Evolutionary conservation across 2,113 vertebrate genomes (phyloP), one percentile per base, ranked within the genome.

Genomic region (Nycticebus coucang): DNA sequence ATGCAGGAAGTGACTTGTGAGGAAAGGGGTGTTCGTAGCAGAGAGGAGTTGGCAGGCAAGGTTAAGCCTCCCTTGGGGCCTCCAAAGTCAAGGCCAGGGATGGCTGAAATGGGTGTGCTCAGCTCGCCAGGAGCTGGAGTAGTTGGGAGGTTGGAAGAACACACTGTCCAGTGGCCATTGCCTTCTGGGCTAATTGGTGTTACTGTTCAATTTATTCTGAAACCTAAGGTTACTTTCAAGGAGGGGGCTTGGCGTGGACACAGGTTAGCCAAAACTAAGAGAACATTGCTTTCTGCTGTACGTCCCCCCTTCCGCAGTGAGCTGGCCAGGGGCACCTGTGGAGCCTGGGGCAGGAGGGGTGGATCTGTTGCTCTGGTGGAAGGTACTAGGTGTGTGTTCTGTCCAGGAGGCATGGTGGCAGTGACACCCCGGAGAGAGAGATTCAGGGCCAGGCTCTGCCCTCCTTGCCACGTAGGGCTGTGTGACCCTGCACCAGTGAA

Each of bases 301-400:
- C 17, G 7, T 9, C 71, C 81, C 7, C 71, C 86, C 5, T 35
- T 53, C 6, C 18, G 28, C 15, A 17, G 10, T 4, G 33, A 0
- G 1, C 55, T 8, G 62, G 6, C 53, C 75, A 64, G 21, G 45
- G 33, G 19, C 2, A 0, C 71, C 71, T 24, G 2, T 1, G 7
- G 24, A 26, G 30, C 0, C 7, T 53, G 62, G 60, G n/a, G n/a
- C 1, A 0, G 41, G 4, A 59, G 0, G 19, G 59, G 7, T 2
- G 35, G 33, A 18, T 69, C n/a, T n/a, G 66, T 53, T 41, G 12
- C 41, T 50, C 55, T 35, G 4, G 57, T 10, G 22, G 57, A 68
- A 30, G 64, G 28, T 12, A 68, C 28, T 6, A 30, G 64, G 13
- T 30, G 64, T 5, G 64, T 68, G 64, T 33, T 45, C 74, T 77